Conservation (phyloP, 2,113 vertebrate genomes). For the Calidris pugnax region DNA sequence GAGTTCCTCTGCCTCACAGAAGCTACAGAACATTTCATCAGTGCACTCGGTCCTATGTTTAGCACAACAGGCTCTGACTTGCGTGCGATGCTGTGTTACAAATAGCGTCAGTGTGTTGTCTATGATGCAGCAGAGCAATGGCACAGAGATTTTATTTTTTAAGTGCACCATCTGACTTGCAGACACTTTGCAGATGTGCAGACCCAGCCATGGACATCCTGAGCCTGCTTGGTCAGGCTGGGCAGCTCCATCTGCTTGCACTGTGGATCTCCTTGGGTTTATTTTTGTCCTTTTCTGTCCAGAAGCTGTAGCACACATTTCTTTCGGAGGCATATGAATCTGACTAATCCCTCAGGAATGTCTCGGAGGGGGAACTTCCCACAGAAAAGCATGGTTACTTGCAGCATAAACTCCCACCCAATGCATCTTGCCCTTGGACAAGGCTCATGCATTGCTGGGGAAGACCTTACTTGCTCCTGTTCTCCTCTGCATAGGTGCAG, state of each 20-base stretch:
- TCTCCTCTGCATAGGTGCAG: constrained; percentile 74
- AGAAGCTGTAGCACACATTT: background rate
- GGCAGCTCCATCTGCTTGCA: background rate
- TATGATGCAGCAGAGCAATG: background rate
- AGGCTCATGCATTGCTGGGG: background rate
- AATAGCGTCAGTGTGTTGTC: background rate
- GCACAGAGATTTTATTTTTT: background rate
- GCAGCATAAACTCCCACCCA: constrained; percentile 7
- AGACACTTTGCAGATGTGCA: background rate
- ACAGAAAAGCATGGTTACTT: background rate
- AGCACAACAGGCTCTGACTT: background rate
- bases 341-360: constrained; percentile 32
- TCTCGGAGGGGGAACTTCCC: constrained; percentile 16
- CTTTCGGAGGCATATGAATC: background rate
- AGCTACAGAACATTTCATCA: background rate
- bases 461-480: constrained; percentile 76
- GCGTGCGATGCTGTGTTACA: background rate
- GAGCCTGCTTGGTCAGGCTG: background rate
- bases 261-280: background rate
- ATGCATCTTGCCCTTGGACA: background rate
- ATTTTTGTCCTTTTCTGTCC: background rate
- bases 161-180: background rate
- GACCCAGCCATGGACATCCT: background rate
- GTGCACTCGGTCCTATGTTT: background rate
- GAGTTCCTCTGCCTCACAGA: background rate